Conservation (phyloP, 35 echinoderm and acorn worm genomes). For the Ophiothrix spiculata region DNA sequence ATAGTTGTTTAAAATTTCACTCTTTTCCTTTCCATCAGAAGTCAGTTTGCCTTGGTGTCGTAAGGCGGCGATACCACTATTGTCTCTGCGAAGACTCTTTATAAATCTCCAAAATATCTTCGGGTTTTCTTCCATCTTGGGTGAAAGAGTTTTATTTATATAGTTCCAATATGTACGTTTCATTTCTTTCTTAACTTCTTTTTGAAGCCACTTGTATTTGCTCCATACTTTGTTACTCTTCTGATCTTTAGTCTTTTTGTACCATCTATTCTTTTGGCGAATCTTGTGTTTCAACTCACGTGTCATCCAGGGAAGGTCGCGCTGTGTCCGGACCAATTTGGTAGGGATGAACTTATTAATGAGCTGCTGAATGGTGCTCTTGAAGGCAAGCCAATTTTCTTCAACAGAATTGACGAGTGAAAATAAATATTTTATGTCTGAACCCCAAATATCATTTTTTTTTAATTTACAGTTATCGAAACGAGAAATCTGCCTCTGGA, state of each 20-base stretch:
- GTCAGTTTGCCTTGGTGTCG: constrained; percentile 11
- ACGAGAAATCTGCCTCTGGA: too few relatives aligned
- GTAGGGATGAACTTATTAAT: constrained; percentile 27
- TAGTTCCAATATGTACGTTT: constrained; percentile 28
- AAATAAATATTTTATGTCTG: too few relatives aligned
- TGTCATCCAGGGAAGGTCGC: constrained; percentile 42
- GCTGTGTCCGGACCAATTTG: constrained; percentile 17
- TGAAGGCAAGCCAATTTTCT: too few relatives aligned
- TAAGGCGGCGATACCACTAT: not conserved
- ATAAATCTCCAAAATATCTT: constrained; percentile 19
- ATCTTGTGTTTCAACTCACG: constrained; percentile 26
- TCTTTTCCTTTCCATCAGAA: constrained; percentile 14
- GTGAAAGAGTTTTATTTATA: constrained; percentile 15
- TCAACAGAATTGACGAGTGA: too few relatives aligned
- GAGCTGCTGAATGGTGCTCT: not conserved
- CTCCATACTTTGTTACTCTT: constrained; percentile 12
- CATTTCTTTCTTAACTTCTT: not conserved
- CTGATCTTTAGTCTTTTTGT: constrained; percentile 11
- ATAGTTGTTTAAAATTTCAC: constrained; percentile 34
- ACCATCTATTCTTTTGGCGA: constrained; percentile 28
- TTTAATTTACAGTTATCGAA: too few relatives aligned
- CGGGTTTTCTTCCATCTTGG: constrained; percentile 26
- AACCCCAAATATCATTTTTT: too few relatives aligned
- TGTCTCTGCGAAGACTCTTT: not conserved
- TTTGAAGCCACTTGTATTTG: constrained; percentile 32